Percentiles rank a stretch among this genome's conserved stretches.
These are phyloP conservation scores for Crypturellus tataupa DNA, from an alignment of 2,797 vertebrate genomes.

Conservation along the genomic window DNA sequence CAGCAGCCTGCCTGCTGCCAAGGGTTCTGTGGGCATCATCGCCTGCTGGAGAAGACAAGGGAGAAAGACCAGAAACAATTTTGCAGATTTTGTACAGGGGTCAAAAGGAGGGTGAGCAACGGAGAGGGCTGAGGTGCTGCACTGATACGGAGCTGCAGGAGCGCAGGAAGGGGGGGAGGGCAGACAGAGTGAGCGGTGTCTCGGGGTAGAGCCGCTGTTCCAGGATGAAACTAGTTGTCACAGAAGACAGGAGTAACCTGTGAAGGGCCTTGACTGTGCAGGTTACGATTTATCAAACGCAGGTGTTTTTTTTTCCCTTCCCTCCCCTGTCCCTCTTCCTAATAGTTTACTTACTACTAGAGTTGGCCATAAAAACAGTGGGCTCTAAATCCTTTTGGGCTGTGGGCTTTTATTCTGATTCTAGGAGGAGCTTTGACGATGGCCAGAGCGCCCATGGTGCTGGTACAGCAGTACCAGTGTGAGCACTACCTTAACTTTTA, in stretches of 20 bases:
- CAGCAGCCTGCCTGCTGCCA: not conserved
- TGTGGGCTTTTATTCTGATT: not conserved
- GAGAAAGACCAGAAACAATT: not conserved
- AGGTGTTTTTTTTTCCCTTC: not conserved
- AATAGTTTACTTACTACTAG: not conserved
- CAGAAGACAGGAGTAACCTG: not conserved
- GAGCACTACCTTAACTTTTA: not conserved
- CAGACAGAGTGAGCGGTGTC: not conserved
- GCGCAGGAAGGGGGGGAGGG: not conserved
- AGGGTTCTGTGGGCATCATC: not conserved
- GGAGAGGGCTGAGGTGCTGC: not conserved
- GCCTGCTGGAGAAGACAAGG: not conserved
- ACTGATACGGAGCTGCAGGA: not conserved
- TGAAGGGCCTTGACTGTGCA: not conserved
- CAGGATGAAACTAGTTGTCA: not conserved
- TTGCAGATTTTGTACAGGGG: not conserved
- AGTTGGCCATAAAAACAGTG: not conserved
- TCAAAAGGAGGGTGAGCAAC: not conserved
- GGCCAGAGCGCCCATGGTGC: rapidly evolving
- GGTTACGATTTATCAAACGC: not conserved
- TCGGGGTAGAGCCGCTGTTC: not conserved
- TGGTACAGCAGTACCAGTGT: not conserved
- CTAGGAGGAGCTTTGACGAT: rapidly evolving
- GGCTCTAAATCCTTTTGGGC: not conserved
- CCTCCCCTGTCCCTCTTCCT: not conserved